Conservation (phyloP, 2,113 vertebrate species). For the Cariama cristata region DNA sequence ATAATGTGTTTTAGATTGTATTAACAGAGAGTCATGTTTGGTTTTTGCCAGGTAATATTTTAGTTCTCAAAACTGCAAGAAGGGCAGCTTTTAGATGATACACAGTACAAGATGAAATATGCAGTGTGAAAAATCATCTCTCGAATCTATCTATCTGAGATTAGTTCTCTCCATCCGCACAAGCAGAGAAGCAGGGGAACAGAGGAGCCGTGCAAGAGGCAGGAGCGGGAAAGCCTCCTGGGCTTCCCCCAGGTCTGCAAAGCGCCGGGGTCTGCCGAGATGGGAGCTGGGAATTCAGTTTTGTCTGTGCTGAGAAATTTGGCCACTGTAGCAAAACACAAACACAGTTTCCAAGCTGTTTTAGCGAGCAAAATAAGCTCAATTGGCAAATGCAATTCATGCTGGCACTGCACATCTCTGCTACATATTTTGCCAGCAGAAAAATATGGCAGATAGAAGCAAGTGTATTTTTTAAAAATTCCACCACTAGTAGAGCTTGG, state of each 20-base stretch:
- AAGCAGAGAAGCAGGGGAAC: rapidly evolving
- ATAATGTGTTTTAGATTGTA: neutral
- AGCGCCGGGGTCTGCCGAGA: neutral
- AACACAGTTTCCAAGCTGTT: neutral
- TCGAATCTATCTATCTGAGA: rapidly evolving
- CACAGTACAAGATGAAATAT: neutral
- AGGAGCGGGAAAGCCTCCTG: neutral
- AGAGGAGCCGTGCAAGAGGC: neutral
- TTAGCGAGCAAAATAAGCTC: neutral
- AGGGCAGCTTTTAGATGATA: neutral
- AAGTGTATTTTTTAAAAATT: neutral
- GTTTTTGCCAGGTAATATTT: neutral
- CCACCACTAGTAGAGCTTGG: neutral
- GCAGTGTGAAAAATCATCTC: neutral
- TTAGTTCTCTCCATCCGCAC: neutral
- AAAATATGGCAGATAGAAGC: neutral
- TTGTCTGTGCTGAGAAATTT: neutral
- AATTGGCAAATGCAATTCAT: neutral
- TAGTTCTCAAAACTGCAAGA: neutral
- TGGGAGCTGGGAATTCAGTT: neutral
- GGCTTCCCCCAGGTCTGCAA: neutral
- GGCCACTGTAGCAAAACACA: neutral
- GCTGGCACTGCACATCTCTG: neutral
- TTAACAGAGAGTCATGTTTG: neutral
- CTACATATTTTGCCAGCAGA: neutral